phyloP scores from a whole-genome alignment of 2,888 invertebrate genomes.

The Globia sparganii region DNA sequence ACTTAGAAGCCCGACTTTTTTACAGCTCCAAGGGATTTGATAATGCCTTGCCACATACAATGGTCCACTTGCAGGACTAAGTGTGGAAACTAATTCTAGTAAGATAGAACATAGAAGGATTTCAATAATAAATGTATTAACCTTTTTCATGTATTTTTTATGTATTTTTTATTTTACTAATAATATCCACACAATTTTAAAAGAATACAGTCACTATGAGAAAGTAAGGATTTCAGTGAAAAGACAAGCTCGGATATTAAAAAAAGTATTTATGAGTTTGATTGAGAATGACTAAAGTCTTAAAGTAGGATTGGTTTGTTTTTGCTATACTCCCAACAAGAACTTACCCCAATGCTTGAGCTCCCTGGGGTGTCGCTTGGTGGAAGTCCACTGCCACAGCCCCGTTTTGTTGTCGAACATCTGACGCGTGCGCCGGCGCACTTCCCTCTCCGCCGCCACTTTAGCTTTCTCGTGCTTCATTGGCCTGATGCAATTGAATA shows the following conservation, averaged over 20 bases:
- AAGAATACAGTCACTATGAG: background rate
- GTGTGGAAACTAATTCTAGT: background rate
- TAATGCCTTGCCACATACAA: background rate
- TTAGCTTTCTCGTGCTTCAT: slow-evolving; percentile 81
- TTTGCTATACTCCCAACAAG: background rate
- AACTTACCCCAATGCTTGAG: slow-evolving; percentile 82
- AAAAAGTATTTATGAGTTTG: background rate
- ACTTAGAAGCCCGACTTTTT: background rate
- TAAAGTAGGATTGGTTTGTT: background rate
- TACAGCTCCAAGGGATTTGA: background rate
- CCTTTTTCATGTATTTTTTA: background rate
- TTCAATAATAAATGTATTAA: background rate
- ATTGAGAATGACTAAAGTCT: background rate
- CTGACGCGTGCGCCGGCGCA: slow-evolving; percentile 83
- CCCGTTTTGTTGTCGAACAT: slow-evolving; percentile 80
- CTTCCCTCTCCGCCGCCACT: slow-evolving; percentile 78
- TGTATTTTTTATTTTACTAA: background rate
- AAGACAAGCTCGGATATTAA: background rate
- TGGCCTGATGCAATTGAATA: slow-evolving; percentile 72
- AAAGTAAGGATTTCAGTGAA: background rate
- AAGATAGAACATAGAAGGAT: background rate
- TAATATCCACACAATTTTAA: background rate
- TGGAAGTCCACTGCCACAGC: slow-evolving; percentile 83
- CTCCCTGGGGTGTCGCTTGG: slow-evolving; percentile 84
- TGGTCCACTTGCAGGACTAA: background rate